phyloP scores from a whole-genome alignment of 92 coral and sea anemone genomes.

The Porites lobata region DNA sequence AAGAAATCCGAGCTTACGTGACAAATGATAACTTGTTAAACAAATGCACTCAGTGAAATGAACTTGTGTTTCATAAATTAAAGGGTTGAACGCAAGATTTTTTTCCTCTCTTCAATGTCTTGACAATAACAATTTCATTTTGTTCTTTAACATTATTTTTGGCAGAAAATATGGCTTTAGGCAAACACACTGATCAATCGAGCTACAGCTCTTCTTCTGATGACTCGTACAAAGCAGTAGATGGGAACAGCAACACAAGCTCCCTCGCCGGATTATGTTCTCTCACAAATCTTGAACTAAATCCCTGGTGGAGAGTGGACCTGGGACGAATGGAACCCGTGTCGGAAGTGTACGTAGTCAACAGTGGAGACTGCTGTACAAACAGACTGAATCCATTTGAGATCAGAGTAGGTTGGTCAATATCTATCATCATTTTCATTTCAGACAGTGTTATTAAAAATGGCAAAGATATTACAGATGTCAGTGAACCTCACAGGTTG shows the following conservation, averaged over 20 bases:
- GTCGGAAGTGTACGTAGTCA: neutral
- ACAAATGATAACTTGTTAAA: too few relatives aligned
- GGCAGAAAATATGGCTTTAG: neutral
- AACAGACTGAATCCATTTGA: neutral
- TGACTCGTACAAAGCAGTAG: neutral
- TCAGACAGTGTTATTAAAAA: too few relatives aligned
- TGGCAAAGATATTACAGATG: too few relatives aligned
- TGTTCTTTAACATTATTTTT: neutral
- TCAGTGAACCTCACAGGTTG: too few relatives aligned
- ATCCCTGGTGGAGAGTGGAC: conserved; percentile 26
- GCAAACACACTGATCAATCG: neutral
- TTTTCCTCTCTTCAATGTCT: too few relatives aligned
- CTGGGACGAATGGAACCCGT: neutral
- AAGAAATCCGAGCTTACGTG: too few relatives aligned
- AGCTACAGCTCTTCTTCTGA: neutral
- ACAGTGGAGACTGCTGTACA: neutral
- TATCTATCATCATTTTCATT: too few relatives aligned
- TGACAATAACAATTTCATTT: neutral
- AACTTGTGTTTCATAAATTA: too few relatives aligned
- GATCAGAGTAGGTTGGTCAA: neutral
- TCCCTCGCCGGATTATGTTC: neutral
- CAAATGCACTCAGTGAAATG: too few relatives aligned
- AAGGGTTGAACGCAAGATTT: too few relatives aligned
- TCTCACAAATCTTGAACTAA: neutral
- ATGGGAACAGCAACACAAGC: neutral